Percentiles rank a stretch among this genome's conserved stretches.
These are phyloP conservation scores for Deroplatys truncata DNA, from an alignment of 2,888 invertebrate species.

Conservation along the genomic window DNA sequence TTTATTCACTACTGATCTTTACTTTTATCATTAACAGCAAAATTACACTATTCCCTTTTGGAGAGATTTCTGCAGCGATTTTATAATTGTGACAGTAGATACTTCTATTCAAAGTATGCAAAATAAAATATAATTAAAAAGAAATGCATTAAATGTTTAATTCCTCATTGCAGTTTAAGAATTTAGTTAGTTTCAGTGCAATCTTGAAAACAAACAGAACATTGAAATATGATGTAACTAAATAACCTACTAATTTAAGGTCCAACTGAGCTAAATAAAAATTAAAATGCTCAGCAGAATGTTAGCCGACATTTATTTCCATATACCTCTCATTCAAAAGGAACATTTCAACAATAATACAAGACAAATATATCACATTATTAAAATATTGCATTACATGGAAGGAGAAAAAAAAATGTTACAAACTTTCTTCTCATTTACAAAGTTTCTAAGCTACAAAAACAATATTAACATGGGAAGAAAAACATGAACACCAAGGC, in stretches of 20 bases:
- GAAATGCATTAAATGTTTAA: too few species aligned
- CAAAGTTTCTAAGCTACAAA: not conserved
- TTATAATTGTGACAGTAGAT: too few species aligned
- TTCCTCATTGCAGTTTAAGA: too few species aligned
- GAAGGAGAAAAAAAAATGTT: not conserved
- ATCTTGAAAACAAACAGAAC: too few species aligned
- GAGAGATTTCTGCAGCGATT: too few species aligned
- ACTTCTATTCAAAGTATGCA: too few species aligned
- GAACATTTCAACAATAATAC: not conserved
- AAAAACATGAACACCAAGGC: not conserved
- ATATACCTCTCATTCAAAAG: not conserved
- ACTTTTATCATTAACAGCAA: too few species aligned
- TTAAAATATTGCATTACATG: slow-evolving; percentile 4
- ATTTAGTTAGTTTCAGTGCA: too few species aligned
- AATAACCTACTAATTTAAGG: not conserved
- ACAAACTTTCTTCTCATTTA: not conserved
- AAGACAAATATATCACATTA: slow-evolving; percentile 10
- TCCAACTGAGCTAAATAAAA: not conserved
- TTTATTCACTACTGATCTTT: too few species aligned
- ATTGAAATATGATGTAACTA: too few species aligned
- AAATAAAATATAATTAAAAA: too few species aligned
- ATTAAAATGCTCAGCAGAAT: not conserved
- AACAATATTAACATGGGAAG: not conserved
- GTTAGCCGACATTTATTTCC: not conserved
- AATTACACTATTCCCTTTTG: too few species aligned